phyloP scores from a whole-genome alignment of 1,140 invertebrate genomes.

The Zophobas morio region DNA sequence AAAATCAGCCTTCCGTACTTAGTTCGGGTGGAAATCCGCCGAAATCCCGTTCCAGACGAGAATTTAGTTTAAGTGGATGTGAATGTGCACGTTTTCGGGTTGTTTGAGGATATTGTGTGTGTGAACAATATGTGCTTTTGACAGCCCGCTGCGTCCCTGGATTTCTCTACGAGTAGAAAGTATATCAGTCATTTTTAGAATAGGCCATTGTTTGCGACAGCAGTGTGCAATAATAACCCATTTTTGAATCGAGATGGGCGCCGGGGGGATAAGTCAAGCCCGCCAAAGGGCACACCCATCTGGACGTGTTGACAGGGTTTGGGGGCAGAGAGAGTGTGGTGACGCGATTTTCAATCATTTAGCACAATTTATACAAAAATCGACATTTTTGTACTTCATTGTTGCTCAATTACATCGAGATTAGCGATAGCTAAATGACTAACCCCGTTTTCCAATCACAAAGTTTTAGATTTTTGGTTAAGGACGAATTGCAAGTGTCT shows the following conservation, averaged over 20 bases:
- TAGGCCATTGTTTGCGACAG: no score
- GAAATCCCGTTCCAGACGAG: neutral
- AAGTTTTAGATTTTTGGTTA: no score
- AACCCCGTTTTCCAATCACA: no score
- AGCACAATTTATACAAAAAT: no score
- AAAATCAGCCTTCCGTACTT: constrained; percentile 6
- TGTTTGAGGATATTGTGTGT: constrained; percentile 23
- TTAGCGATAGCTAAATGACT: no score
- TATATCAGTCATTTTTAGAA: neutral
- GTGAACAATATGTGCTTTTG: constrained; percentile 46
- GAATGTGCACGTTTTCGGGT: neutral
- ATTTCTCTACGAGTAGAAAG: constrained; percentile 46
- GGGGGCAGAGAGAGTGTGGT: neutral
- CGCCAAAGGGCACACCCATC: neutral
- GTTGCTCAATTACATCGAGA: no score
- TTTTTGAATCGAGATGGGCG: no score
- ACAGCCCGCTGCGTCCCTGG: constrained; percentile 39
- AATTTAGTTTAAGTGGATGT: constrained; percentile 41
- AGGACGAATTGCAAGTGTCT: no score
- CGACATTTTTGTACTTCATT: no score
- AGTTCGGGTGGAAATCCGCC: constrained; percentile 10
- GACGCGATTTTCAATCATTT: no score
- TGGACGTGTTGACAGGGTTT: neutral
- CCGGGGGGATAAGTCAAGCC: no score
- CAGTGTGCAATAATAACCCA: no score